Percentiles rank a stretch among this genome's conserved stretches.
Conservation (phyloP, 2,797 vertebrate genomes). For the Salmo trutta region DNA sequence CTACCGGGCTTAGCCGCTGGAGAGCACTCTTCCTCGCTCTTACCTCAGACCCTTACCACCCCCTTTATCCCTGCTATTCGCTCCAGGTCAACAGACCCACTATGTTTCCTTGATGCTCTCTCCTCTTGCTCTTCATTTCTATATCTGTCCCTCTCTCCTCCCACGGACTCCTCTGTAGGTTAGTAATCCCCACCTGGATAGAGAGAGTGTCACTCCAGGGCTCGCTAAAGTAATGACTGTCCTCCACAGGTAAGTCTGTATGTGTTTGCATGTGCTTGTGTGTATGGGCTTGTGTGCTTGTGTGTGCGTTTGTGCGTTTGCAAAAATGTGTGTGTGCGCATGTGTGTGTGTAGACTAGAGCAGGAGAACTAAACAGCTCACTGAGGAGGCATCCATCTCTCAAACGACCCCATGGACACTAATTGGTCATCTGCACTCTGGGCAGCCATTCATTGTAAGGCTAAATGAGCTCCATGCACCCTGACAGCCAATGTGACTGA, state of each 20-base stretch:
- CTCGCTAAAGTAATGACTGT: constrained; percentile 4
- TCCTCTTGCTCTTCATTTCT: not conserved
- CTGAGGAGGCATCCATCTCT: constrained; percentile 30
- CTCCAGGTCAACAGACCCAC: constrained; percentile 10
- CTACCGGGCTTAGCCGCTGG: not conserved
- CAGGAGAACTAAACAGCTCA: constrained; percentile 3
- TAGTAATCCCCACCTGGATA: not conserved
- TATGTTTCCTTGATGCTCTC: constrained; percentile 8
- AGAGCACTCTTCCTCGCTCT: not conserved
- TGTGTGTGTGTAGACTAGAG: not conserved
- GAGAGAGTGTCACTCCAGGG: constrained; percentile 1
- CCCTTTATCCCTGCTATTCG: constrained; percentile 2
- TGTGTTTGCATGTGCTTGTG: not conserved
- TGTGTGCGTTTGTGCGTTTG: not conserved
- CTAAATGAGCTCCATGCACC: not conserved
- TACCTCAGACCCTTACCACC: not conserved
- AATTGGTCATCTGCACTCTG: constrained; percentile 42
- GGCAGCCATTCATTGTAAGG: constrained; percentile 33
- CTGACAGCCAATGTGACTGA: constrained; percentile 8
- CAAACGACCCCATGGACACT: constrained; percentile 33
- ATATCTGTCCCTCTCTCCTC: constrained; percentile 8
- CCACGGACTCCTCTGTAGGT: not conserved
- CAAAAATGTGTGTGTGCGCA: not conserved
- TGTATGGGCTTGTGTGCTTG: not conserved
- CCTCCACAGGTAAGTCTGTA: constrained; percentile 3